Base-by-base conservation (phyloP, 1,140 invertebrate species). In the Thaumetopoea pityocampa region DNA sequence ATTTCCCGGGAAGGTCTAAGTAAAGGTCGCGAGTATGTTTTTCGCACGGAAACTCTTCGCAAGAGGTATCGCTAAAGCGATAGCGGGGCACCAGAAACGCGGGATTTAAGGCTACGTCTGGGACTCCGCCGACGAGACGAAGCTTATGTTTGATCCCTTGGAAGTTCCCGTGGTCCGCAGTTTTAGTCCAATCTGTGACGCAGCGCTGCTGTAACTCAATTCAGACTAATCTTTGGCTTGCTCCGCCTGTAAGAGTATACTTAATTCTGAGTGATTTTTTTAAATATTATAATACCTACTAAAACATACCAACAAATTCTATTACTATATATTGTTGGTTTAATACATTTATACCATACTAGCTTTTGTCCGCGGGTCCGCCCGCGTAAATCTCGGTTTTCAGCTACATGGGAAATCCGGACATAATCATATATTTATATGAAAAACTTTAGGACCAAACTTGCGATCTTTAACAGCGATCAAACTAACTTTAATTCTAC, bases 1-100 rank as follows among this genome's bases (percentile, higher is more conserved):
- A 35, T 49, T 65, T 73, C 84, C 67, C 78, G 84, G 81, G 81
- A 86, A 86, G 84, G 84, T 85, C 84, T 84, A 81, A 86, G 84
- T 65, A 71, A 72, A 67, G 81, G 77, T 73, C 59, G 8, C 23
- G 29, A 50, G 62, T 67, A 44, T 27, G n/a, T 20, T 32, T 51
- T 55, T 38, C 51, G 55, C 32, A 55, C 4, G 15, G 1, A 10
- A 74, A 66, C 62, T 70, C 71, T 77, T 60, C 82, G 77, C 42
- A 18, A 79, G 72, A 63, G 57, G 63, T 70, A 54, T 66, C 36
- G 68, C 64, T 29, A 72, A 8, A 68, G 57, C 57, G 55, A 64
- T 52, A 71, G 62, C 59, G 51, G 66, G 64, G 61, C 46, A 74
- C 78, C 67, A 85, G 81, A 85, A 77, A 86, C 30, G 9, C 30